Conservation (phyloP, 2,113 vertebrate species). For the Boleophthalmus pectinirostris region DNA sequence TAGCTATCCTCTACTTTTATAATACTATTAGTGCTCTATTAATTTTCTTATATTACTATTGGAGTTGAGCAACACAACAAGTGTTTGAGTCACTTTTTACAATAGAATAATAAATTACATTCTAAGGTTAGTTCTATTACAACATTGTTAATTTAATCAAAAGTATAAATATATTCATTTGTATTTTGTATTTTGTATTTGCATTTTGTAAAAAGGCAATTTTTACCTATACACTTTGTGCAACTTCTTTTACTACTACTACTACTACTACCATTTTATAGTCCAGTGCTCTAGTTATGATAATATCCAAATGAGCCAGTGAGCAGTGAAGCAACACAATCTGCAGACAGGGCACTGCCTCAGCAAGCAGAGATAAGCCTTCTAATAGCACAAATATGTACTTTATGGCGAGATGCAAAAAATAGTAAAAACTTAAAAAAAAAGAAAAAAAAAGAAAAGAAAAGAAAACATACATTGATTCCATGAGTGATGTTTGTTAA, state of each 20-base stretch:
- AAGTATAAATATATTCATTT: background rate
- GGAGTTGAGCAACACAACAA: too few relatives aligned
- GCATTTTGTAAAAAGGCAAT: too few relatives aligned
- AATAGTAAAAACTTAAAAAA: background rate
- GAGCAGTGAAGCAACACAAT: background rate
- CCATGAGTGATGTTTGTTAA: too few relatives aligned
- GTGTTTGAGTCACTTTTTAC: background rate
- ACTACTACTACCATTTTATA: background rate
- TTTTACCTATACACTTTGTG: background rate
- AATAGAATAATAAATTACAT: background rate
- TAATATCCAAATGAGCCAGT: conserved; percentile 20
- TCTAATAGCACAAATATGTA: background rate
- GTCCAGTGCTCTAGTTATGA: background rate
- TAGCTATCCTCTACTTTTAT: too few relatives aligned
- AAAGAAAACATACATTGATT: background rate
- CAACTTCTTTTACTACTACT: background rate
- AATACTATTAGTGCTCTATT: too few relatives aligned
- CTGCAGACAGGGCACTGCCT: background rate
- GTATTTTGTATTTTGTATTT: too few relatives aligned
- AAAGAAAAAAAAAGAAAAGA: background rate
- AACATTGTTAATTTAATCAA: too few relatives aligned
- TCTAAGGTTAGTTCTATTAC: too few relatives aligned
- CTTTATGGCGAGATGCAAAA: background rate
- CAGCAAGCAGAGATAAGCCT: background rate
- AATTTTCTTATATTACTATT: too few relatives aligned